Evolutionary conservation across 2,113 vertebrate species (phyloP), one percentile per base, ranked within the genome.

Genomic region (Toxostoma redivivum): DNA sequence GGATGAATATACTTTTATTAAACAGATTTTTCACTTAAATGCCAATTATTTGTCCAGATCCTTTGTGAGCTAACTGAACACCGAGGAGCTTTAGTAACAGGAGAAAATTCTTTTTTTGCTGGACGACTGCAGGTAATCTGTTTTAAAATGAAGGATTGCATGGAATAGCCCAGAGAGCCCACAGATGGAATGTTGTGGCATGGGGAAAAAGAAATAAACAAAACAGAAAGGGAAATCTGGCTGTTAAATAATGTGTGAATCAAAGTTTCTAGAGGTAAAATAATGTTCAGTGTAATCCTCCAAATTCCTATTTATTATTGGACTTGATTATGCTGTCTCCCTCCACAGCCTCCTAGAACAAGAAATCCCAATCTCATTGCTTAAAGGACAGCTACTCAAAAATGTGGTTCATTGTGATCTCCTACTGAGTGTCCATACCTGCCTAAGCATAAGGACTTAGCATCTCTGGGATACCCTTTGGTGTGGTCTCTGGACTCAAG

Each of bases 21-120:
- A 94, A 90, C 33, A 50, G 22, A 81, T 78, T 94, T 97, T 94
- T 90, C 60, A 78, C 61, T 71, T 88, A 91, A 88, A 86, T 92
- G 11, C 7, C 71, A 86, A 81, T 71, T 66, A 92, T 78, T 88
- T 86, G 33, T 81, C 31, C 42, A 62, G 17, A 64, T 92, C 60
- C 35, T 47, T 23, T 48, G 22, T 45, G 65, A 85, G 12, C 35
- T 88, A 86, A 95, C 22, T 60, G 35, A 81, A 86, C 31, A 40
- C 8, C 7, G 5, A 94, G 38, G 40, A 77, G 13, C 24, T 88
- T 92, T 70, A 83, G 60, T 60, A 88, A 88, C 12, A 81, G 11
- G 38, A 86, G 8, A 10, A 19, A 51, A 67, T 74, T 47, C 1
- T 58, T 86, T 86, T 86, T 64, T 56, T 54, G 4, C 13, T 35